Evolutionary conservation across 1,140 invertebrate species (phyloP).

Genomic region (Lasioglossum albipes): DNA sequence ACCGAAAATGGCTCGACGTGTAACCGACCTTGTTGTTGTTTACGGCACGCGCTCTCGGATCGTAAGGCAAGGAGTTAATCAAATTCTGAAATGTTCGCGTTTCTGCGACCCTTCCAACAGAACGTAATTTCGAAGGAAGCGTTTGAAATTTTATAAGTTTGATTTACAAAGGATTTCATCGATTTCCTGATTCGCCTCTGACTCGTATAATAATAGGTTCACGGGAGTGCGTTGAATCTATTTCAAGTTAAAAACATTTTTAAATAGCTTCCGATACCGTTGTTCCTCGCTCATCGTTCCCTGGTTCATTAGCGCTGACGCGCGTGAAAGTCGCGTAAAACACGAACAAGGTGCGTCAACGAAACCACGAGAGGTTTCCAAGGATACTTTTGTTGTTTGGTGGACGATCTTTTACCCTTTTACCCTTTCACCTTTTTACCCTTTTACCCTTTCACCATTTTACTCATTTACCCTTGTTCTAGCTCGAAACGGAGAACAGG

Average conservation of each 20-base stretch:
- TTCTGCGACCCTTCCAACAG: background rate
- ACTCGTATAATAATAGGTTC: too few species aligned
- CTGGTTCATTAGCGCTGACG: background rate
- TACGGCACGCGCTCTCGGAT: too few species aligned
- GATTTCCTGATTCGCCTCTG: background rate
- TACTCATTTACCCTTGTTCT: too few species aligned
- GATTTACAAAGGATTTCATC: background rate
- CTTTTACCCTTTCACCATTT: too few species aligned
- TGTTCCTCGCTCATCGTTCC: background rate
- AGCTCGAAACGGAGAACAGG: constrained; percentile 40
- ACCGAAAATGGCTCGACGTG: too few species aligned
- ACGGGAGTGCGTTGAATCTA: too few species aligned
- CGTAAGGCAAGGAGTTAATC: too few species aligned
- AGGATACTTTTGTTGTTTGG: constrained; percentile 32
- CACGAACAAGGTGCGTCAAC: constrained; percentile 1
- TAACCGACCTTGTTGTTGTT: too few species aligned
- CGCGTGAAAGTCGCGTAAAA: constrained; percentile 4
- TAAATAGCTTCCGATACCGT: background rate
- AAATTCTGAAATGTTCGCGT: constrained; percentile 22
- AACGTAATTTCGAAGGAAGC: background rate
- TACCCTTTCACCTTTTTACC: too few species aligned
- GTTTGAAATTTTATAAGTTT: background rate
- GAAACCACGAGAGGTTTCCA: background rate
- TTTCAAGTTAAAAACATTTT: background rate
- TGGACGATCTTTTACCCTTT: constrained; percentile 20